These are phyloP conservation scores for Aphelinus atriplicis DNA, from an alignment of 1,140 invertebrate species.

Conservation along the genomic window DNA sequence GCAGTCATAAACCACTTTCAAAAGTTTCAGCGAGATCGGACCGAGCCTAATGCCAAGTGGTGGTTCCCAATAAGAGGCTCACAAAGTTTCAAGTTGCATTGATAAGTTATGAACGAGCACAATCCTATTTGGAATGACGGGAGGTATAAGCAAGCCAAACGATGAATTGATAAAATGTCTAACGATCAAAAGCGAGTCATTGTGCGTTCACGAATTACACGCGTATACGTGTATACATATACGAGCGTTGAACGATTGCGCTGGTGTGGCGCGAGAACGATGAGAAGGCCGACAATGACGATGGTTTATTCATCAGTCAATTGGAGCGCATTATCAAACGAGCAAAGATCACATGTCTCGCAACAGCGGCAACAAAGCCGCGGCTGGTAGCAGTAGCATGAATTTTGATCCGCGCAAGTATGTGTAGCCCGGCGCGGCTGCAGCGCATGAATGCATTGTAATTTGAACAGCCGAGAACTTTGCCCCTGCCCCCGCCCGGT, in stretches of 20 bases:
- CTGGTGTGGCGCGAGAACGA: neutral
- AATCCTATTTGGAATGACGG: no score
- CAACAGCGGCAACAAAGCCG: neutral
- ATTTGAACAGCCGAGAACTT: neutral
- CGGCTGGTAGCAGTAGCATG: neutral
- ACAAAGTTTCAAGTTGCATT: no score
- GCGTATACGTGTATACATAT: neutral
- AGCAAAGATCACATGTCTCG: neutral
- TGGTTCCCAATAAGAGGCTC: no score
- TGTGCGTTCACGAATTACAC: neutral
- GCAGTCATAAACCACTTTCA: no score
- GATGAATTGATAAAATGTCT: no score
- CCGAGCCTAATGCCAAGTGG: no score
- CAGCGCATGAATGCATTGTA: conserved; percentile 15
- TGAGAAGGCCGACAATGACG: conserved; percentile 5
- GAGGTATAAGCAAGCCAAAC: no score
- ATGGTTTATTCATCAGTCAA: conserved; percentile 18
- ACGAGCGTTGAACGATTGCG: no score
- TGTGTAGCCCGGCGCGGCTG: neutral
- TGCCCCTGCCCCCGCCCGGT: neutral
- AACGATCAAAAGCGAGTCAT: no score
- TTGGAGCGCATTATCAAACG: conserved; percentile 2
- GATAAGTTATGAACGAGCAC: no score
- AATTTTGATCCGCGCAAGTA: conserved; percentile 18
- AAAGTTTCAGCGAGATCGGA: no score